Evolutionary conservation across 2,797 vertebrate species (phyloP), one percentile per base, ranked within the genome.

Genomic region (Melanogrammus aeglefinus): DNA sequence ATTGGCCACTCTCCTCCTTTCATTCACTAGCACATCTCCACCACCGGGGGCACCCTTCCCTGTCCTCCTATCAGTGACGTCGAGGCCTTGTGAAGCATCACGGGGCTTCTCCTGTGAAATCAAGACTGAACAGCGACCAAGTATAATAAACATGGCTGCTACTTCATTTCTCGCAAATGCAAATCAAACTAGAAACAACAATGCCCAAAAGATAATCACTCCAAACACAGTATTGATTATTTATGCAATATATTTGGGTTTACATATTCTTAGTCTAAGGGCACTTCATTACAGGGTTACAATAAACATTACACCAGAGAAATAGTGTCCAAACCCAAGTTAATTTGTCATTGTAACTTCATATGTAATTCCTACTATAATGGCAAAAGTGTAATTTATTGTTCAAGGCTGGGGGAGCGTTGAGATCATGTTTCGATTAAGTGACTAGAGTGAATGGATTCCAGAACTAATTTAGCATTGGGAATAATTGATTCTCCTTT

Each of bases 21-120:
- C 36, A 18, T 27, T 31, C 41, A 47, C 21, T 33, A 93, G 93
- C 78, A 70, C 84, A 88, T 76, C 85, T 93, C 74, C 91, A 93
- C 83, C 92, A 91, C 80, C 88, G 89, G 4, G 36, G 70, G 21
- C 88, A 86, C 75, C 81, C 81, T 0, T 76, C 75, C 27, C 21
- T n/a, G 5, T 80, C 77, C 38, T 76, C 77, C 57, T n/a, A 1
- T 83, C 76, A 75, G 75, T 63, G 85, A 88, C n/a, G 84, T 88
- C 66, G 79, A 83, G 41, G 74, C 21, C 70, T 74, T 76, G 69
- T 78, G 72, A 27, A 47, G 73, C 74, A 76, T 38, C 71, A n/a
- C 9, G 39, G 6, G 16, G 44, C 41, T 70, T 6, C 39, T 82
- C 27, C 12, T 74, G 69, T 51, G 44, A 82, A 38, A 12, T 74